These are phyloP conservation scores for Tor tambroides DNA, from an alignment of 2,113 vertebrate species.

Conservation along the genomic window DNA sequence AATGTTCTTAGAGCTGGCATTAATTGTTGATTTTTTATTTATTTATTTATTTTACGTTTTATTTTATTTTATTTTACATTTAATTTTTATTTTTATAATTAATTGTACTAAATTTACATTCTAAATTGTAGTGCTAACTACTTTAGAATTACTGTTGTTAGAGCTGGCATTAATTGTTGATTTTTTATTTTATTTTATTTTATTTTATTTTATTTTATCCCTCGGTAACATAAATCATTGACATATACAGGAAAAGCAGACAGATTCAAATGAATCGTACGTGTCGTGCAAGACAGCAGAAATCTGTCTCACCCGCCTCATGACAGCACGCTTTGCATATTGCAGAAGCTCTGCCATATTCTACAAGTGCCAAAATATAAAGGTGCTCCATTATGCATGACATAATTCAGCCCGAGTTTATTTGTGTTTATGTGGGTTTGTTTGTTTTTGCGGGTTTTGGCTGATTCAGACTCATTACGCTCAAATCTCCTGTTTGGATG, in stretches of 20 bases:
- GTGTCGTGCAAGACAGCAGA: slow-evolving; percentile 3
- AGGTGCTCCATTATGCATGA: slow-evolving; percentile 16
- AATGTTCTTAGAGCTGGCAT: no score
- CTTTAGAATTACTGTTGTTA: no score
- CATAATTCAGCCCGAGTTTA: slow-evolving; percentile 16
- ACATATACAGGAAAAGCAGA: neutral
- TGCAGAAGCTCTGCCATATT: slow-evolving; percentile 2
- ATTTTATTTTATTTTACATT: no score
- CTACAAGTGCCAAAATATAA: slow-evolving; percentile 8
- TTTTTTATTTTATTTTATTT: no score
- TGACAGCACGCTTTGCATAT: slow-evolving; percentile 9
- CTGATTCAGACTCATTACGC: slow-evolving; percentile 15
- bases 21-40: no score
- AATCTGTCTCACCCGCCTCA: neutral
- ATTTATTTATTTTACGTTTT: no score
- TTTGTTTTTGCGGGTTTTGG: slow-evolving; percentile 46
- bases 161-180: no score
- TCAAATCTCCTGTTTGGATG: neutral
- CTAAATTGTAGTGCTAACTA: no score
- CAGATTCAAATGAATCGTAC: neutral
- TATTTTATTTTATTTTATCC: no score
- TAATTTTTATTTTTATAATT: no score
- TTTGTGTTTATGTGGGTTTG: slow-evolving; percentile 35
- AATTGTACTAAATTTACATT: no score
- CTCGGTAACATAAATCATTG: neutral